phyloP scores from a whole-genome alignment of 2,888 invertebrate genomes.

The Willowsia nigromaculata region DNA sequence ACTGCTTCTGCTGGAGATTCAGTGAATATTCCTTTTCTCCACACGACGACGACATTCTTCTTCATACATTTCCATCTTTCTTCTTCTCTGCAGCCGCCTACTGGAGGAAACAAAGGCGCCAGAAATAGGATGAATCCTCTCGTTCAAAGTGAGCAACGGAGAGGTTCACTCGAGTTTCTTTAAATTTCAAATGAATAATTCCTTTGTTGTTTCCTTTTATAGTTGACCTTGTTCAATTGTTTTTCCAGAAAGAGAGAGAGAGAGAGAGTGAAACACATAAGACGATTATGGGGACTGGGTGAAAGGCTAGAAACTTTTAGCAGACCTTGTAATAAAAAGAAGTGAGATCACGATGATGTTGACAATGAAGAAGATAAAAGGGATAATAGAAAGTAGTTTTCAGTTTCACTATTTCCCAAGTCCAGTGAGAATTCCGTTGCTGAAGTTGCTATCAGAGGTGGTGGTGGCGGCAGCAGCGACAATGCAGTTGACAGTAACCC shows the following conservation, averaged over 20 bases:
- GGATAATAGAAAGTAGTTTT: conserved; percentile 30
- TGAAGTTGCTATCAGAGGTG: background rate
- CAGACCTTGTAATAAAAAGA: background rate
- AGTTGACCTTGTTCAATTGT: conserved; percentile 31
- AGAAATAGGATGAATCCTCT: background rate
- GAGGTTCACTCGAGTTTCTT: conserved; percentile 18
- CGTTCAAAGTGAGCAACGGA: background rate
- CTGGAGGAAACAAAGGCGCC: conserved; percentile 32
- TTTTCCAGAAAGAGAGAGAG: background rate
- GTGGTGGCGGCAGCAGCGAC: background rate
- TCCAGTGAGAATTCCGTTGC: background rate
- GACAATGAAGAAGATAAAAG: conserved; percentile 30
- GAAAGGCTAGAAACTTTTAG: conserved; percentile 8
- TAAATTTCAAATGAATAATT: conserved; percentile 46
- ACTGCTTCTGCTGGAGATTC: background rate
- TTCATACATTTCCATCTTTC: background rate
- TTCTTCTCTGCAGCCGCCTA: background rate
- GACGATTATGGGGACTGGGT: background rate
- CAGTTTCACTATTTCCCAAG: background rate
- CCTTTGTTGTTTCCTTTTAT: conserved; percentile 37
- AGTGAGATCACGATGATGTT: background rate
- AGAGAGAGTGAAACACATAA: background rate
- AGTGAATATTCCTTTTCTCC: background rate
- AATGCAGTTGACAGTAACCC: background rate
- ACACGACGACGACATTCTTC: conserved; percentile 4